These are phyloP conservation scores for Limnodromus scolopaceus DNA, from an alignment of 2,797 vertebrate genomes.

Conservation along the genomic window DNA sequence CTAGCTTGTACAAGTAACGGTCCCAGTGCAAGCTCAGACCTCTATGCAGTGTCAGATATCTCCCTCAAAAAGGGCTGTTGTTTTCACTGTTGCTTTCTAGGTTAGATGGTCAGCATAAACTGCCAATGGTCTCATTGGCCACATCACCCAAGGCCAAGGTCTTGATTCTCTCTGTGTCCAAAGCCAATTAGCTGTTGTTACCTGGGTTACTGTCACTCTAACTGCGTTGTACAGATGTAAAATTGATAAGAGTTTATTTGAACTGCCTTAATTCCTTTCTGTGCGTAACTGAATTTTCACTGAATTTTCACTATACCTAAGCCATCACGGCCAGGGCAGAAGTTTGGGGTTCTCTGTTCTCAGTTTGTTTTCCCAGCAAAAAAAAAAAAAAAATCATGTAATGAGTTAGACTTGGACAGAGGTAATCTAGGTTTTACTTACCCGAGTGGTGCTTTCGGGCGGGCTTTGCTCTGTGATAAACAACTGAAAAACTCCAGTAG, in stretches of 20 bases:
- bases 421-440: fast-evolving
- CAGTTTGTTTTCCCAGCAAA: not conserved
- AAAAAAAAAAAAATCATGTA: not conserved
- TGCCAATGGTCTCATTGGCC: not conserved
- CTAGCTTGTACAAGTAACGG: not conserved
- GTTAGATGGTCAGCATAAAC: not conserved
- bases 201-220: not conserved
- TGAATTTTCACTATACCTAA: too few species aligned
- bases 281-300: too few species aligned
- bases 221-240: not conserved
- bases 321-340: not conserved
- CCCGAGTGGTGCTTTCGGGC: not conserved
- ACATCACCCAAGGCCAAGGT: not conserved
- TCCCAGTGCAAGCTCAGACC: not conserved
- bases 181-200: not conserved
- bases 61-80: not conserved
- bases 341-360: not conserved
- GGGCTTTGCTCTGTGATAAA: not conserved
- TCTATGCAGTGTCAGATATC: not conserved
- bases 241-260: not conserved
- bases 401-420: not conserved
- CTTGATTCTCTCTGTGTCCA: not conserved
- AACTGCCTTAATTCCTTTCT: not conserved
- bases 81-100: not conserved
- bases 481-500: not conserved